phyloP scores from a whole-genome alignment of 2,797 vertebrate genomes.

The Acestrorhynchus altus region DNA sequence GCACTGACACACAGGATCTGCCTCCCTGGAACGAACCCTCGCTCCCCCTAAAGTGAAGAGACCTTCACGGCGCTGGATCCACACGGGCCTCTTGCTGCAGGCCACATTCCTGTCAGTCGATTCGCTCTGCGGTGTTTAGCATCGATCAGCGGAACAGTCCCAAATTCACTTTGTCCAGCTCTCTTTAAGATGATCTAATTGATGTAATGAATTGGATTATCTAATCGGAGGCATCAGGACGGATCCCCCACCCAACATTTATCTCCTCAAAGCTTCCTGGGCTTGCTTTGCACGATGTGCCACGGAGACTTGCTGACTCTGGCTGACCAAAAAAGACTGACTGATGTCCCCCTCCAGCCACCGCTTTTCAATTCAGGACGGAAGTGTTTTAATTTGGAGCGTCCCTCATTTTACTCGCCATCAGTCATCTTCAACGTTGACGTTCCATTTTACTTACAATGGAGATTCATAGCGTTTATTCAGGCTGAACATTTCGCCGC shows the following conservation, averaged over 20 bases:
- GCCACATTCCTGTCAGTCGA: slow-evolving; percentile 43
- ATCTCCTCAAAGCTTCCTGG: slow-evolving; percentile 77
- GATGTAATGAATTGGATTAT: slow-evolving; percentile 84
- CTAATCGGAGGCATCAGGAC: slow-evolving; percentile 76
- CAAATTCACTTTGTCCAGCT: slow-evolving; percentile 45
- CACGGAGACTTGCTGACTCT: slow-evolving; percentile 23
- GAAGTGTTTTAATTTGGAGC: slow-evolving; percentile 41
- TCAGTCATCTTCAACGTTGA: slow-evolving; percentile 1
- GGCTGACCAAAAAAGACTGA: slow-evolving; percentile 40
- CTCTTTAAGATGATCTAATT: slow-evolving; percentile 72
- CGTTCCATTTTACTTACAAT: slow-evolving; percentile 5
- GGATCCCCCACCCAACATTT: slow-evolving; percentile 68
- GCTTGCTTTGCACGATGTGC: slow-evolving; percentile 67
- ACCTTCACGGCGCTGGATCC: not conserved
- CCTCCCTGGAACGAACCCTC: not conserved
- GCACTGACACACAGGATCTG: not conserved
- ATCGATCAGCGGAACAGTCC: slow-evolving; percentile 45
- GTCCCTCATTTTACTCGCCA: not conserved
- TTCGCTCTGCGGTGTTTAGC: slow-evolving; percentile 21
- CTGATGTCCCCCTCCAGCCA: slow-evolving; percentile 8
- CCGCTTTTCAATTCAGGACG: slow-evolving; percentile 23
- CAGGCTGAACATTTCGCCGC: not conserved
- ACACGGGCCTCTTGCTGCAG: not conserved
- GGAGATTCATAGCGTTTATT: not conserved
- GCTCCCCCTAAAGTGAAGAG: not conserved